These are phyloP conservation scores for Solen grandis DNA, from an alignment of 1,140 invertebrate genomes.

Conservation along the genomic window DNA sequence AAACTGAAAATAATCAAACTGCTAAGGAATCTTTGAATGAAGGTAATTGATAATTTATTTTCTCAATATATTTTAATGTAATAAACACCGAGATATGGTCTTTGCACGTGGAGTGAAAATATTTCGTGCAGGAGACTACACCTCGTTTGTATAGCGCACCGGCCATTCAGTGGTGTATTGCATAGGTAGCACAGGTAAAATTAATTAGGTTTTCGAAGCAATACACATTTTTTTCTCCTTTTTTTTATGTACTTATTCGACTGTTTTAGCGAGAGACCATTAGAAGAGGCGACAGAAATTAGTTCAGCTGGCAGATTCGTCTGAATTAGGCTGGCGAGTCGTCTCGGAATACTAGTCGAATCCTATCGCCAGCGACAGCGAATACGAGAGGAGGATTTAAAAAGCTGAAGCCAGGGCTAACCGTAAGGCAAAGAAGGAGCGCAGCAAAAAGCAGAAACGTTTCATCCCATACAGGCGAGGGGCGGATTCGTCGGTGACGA, in stretches of 20 bases:
- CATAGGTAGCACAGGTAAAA: too few relatives aligned
- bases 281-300: background rate
- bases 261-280: background rate
- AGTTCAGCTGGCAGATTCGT: too few relatives aligned
- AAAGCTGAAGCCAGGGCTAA: too few relatives aligned
- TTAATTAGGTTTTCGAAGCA: too few relatives aligned
- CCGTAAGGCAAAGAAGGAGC: background rate
- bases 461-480: background rate
- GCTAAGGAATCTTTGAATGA: slow-evolving; percentile 2
- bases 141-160: too few relatives aligned
- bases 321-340: background rate
- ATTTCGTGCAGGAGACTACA: background rate
- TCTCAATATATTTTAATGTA: background rate
- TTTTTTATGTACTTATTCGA: background rate
- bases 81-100: background rate
- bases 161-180: too few relatives aligned
- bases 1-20: background rate
- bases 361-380: background rate
- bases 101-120: too few relatives aligned
- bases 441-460: background rate
- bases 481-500: background rate
- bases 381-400: background rate
- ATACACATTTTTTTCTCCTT: background rate
- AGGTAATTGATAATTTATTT: background rate
- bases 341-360: background rate